Percentiles rank a stretch among this genome's conserved stretches.
These are phyloP conservation scores for Amblyraja radiata DNA, from an alignment of 2,797 vertebrate genomes.

Conservation along the genomic window DNA sequence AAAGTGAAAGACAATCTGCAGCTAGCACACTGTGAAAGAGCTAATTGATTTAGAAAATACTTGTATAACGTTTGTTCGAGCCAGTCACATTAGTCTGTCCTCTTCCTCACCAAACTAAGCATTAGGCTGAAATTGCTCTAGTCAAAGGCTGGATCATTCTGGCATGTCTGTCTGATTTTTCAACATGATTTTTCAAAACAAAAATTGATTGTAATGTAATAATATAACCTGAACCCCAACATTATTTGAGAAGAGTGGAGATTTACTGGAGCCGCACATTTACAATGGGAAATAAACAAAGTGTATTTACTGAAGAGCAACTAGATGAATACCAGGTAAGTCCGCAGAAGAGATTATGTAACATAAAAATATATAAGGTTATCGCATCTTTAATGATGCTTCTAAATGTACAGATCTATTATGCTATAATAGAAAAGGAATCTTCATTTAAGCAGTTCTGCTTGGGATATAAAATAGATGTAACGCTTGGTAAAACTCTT, in stretches of 20 bases:
- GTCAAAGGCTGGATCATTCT: neutral
- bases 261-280: neutral
- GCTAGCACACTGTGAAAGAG: neutral
- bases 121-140: neutral
- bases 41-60: conserved; percentile 26
- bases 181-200: neutral
- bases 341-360: neutral
- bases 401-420: neutral
- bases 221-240: neutral
- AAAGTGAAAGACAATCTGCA: conserved; percentile 20
- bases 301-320: conserved; percentile 23
- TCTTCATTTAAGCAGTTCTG: neutral
- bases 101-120: neutral
- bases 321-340: conserved; percentile 31
- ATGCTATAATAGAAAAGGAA: neutral
- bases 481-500: neutral
- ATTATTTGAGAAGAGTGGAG: neutral
- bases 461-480: neutral
- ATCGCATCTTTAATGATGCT: neutral
- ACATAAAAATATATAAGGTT: neutral
- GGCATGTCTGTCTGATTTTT: neutral
- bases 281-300: conserved; percentile 17
- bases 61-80: neutral
- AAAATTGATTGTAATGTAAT: neutral
- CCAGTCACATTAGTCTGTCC: neutral